Evolutionary conservation across 2,888 invertebrate genomes (phyloP).

Genomic region (Thecophora atra): DNA sequence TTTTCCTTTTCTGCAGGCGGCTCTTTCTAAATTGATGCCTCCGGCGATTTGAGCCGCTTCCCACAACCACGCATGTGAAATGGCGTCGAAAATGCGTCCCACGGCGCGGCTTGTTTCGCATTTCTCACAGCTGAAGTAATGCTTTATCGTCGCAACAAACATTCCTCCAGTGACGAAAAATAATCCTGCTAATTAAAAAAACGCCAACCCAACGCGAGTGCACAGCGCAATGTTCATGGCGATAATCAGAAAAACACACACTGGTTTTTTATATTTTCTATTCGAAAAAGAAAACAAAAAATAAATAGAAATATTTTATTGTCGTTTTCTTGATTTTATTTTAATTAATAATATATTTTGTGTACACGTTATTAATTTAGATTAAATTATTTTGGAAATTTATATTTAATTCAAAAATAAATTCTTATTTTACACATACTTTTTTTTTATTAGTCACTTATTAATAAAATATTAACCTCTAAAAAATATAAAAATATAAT

Average conservation of each 20-base stretch:
- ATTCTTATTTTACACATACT: too few relatives aligned
- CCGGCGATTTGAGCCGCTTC: background rate
- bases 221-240: background rate
- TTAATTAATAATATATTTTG: too few relatives aligned
- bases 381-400: too few relatives aligned
- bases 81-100: background rate
- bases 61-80: background rate
- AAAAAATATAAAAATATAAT: too few relatives aligned
- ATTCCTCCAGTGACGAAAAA: constrained; percentile 27
- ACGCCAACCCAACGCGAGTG: background rate
- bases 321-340: too few relatives aligned
- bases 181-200: constrained; percentile 42
- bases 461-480: too few relatives aligned
- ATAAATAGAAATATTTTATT: too few relatives aligned
- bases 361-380: too few relatives aligned
- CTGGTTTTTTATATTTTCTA: too few relatives aligned
- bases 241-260: background rate
- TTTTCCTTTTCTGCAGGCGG: background rate
- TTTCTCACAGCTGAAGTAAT: constrained; percentile 21
- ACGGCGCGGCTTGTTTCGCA: constrained; percentile 15
- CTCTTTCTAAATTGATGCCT: background rate
- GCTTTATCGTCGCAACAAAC: constrained; percentile 10
- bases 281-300: too few relatives aligned
- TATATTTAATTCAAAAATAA: too few relatives aligned
- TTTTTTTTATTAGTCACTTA: too few relatives aligned